Conservation (phyloP, 2,888 invertebrate species). For the Criorhina ranunculi region DNA sequence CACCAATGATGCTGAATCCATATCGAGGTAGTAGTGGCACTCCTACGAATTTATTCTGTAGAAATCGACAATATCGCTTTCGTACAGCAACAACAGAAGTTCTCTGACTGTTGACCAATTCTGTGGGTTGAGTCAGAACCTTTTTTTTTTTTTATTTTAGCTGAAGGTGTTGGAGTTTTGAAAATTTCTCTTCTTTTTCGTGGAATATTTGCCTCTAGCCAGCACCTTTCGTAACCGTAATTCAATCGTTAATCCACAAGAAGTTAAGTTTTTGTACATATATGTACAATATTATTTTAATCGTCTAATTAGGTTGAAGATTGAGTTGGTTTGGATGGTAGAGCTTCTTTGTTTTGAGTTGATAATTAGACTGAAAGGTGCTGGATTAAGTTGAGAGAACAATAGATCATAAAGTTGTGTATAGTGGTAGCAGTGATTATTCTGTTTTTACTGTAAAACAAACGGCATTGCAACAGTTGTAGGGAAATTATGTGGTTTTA, state of each 20-base stretch:
- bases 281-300: conserved; percentile 14
- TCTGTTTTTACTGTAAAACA: neutral
- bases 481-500: neutral
- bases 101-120: conserved; percentile 12
- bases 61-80: conserved; percentile 29
- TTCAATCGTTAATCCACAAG: conserved; percentile 23
- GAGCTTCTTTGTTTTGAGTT: conserved; percentile 21
- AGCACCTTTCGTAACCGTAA: conserved; percentile 9
- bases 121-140: conserved; percentile 39
- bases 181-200: conserved; percentile 14
- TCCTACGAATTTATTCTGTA: conserved; percentile 21
- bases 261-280: conserved; percentile 8
- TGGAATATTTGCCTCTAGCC: neutral
- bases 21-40: conserved; percentile 6
- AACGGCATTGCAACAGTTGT: conserved; percentile 10
- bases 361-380: conserved; percentile 31
- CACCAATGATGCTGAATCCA: too few relatives aligned
- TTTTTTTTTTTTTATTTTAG: conserved; percentile 5
- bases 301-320: conserved; percentile 18
- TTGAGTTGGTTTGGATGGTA: conserved; percentile 8
- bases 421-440: neutral
- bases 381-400: conserved; percentile 7
- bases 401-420: conserved; percentile 30
- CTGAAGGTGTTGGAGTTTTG: conserved; percentile 21
- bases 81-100: conserved; percentile 2